Evolutionary conservation across 1,140 invertebrate genomes (phyloP).

Genomic region (Drosophila bocqueti): DNA sequence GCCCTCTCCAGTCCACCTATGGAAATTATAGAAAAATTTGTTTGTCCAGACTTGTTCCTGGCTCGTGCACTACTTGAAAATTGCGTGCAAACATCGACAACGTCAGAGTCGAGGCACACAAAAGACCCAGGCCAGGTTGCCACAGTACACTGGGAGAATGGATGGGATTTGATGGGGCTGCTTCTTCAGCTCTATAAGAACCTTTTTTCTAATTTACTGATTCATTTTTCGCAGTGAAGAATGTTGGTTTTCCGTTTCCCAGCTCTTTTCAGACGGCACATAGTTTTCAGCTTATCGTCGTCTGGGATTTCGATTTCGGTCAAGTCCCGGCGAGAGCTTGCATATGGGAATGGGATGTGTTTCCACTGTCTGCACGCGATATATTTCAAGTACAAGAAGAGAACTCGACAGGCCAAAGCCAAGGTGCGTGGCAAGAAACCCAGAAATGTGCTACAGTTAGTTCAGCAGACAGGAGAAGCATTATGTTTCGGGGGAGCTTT

Average conservation of each 20-base stretch:
- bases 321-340: conserved; percentile 22
- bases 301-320: conserved; percentile 73
- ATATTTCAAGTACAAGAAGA: conserved; percentile 40
- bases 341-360: conserved; percentile 44
- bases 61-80: conserved; percentile 72
- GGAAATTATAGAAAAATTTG: conserved; percentile 81
- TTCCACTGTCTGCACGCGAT: conserved; percentile 75
- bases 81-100: conserved; percentile 70
- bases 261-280: conserved; percentile 16
- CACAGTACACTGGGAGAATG: conserved; percentile 16
- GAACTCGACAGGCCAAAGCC: conserved; percentile 28
- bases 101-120: conserved; percentile 12
- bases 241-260: conserved; percentile 56
- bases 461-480: background rate
- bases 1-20: conserved; percentile 13
- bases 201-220: background rate
- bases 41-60: conserved; percentile 73
- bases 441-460: conserved; percentile 17
- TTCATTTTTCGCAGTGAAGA: conserved; percentile 38
- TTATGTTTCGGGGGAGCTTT: conserved; percentile 1
- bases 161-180: background rate
- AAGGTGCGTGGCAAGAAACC: conserved; percentile 55
- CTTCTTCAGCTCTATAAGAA: background rate
- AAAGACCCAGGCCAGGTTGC: conserved; percentile 28
- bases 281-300: conserved; percentile 31